These are phyloP conservation scores for Leptoclinus maculatus DNA, from an alignment of 2,797 vertebrate species.

Conservation along the genomic window DNA sequence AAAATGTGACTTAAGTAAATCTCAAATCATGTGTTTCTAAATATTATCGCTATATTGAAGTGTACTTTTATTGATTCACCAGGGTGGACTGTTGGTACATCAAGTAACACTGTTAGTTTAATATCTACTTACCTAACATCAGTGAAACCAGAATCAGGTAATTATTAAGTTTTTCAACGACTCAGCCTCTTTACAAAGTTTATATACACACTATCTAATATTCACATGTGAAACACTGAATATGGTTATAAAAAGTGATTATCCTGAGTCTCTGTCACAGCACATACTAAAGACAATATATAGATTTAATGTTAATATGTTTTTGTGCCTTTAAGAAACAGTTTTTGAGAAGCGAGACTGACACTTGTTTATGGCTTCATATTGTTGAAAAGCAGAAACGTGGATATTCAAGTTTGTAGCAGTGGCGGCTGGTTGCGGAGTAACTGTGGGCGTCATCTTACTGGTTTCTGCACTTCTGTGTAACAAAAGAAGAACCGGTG, in stretches of 20 bases:
- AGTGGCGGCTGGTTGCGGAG: constrained; percentile 20
- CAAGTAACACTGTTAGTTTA: neutral
- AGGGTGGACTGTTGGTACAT: neutral
- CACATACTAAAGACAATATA: neutral
- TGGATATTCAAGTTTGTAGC: neutral
- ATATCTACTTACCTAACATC: neutral
- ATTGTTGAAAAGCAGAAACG: neutral
- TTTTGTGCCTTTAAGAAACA: too few relatives aligned
- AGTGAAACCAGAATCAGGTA: neutral
- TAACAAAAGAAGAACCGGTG: constrained; percentile 17
- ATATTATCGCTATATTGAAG: neutral
- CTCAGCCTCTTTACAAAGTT: too few relatives aligned
- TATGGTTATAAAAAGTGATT: neutral
- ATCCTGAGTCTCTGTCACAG: neutral
- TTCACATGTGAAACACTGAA: neutral
- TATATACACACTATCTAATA: neutral
- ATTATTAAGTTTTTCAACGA: too few relatives aligned
- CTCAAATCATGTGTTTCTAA: too few relatives aligned
- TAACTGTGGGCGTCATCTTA: constrained; percentile 7
- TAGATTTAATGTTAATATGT: too few relatives aligned
- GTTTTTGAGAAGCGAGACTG: neutral
- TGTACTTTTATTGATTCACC: neutral
- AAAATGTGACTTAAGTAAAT: too few relatives aligned
- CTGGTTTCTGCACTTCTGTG: neutral
- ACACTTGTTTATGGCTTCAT: neutral